These are phyloP conservation scores for Mugil cephalus DNA, from an alignment of 2,113 vertebrate genomes.

Conservation along the genomic window DNA sequence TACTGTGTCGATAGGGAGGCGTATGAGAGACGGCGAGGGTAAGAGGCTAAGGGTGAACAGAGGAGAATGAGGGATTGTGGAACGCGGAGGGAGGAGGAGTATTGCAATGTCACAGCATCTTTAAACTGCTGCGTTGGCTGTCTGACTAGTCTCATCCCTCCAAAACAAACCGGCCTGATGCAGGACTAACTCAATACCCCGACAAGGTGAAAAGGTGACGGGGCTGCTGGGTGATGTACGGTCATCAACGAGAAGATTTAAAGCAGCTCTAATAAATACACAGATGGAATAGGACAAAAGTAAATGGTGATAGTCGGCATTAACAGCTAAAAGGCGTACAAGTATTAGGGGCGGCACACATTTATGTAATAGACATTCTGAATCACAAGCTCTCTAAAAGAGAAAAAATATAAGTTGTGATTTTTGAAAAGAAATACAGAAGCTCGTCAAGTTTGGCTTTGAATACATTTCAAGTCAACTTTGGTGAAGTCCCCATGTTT, in stretches of 20 bases:
- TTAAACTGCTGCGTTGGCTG: slow-evolving; percentile 64
- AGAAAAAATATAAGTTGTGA: neutral
- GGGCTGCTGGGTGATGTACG: slow-evolving; percentile 28
- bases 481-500: neutral
- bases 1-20: neutral
- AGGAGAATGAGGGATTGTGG: slow-evolving; percentile 18
- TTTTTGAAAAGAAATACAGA: slow-evolving; percentile 9
- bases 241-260: slow-evolving; percentile 33
- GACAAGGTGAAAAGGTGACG: slow-evolving; percentile 62
- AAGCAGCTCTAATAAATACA: slow-evolving; percentile 53
- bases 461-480: slow-evolving; percentile 26
- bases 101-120: slow-evolving; percentile 61
- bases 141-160: slow-evolving; percentile 55
- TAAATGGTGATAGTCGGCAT: neutral
- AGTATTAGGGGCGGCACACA: neutral
- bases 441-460: neutral
- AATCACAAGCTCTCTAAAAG: neutral
- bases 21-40: neutral
- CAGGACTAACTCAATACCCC: slow-evolving; percentile 40
- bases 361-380: neutral
- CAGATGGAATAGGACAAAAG: slow-evolving; percentile 12
- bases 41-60: slow-evolving; percentile 45
- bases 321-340: slow-evolving; percentile 5
- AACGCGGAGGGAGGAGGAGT: slow-evolving; percentile 16
- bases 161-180: slow-evolving; percentile 56